A percentile compares a stretch with the other conserved stretches of the same genome.
phyloP scores from a whole-genome alignment of 2,888 invertebrate genomes.

The Thysanoteuthis rhombus region DNA sequence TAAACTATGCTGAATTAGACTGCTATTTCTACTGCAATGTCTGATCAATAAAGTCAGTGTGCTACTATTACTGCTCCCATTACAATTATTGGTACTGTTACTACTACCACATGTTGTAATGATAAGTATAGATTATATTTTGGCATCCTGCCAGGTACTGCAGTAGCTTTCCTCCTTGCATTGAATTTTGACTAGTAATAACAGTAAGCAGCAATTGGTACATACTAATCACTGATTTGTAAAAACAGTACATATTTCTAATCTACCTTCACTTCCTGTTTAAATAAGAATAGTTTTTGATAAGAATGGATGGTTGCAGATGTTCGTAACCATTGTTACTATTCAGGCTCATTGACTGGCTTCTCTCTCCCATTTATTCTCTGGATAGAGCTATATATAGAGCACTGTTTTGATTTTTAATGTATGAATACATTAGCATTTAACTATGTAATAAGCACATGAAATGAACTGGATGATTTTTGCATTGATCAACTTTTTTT shows the following conservation, averaged over 20 bases:
- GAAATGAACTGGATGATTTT: not conserved
- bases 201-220: not conserved
- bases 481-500: not conserved
- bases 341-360: no score
- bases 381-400: not conserved
- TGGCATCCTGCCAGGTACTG: constrained; percentile 12
- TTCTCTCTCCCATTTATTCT: no score
- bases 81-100: not conserved
- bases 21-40: not conserved
- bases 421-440: not conserved
- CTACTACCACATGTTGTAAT: not conserved
- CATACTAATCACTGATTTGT: not conserved
- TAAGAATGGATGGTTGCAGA: not conserved
- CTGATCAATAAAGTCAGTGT: not conserved
- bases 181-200: not conserved
- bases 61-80: constrained; percentile 13
- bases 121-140: not conserved
- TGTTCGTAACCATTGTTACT: not conserved
- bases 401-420: not conserved
- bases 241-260: not conserved
- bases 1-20: not conserved
- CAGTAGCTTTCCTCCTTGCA: not conserved
- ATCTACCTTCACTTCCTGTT: not conserved
- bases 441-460: not conserved
- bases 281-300: not conserved